Evolutionary conservation across 2,113 vertebrate species (phyloP).

Genomic region (Psettodes erumei): DNA sequence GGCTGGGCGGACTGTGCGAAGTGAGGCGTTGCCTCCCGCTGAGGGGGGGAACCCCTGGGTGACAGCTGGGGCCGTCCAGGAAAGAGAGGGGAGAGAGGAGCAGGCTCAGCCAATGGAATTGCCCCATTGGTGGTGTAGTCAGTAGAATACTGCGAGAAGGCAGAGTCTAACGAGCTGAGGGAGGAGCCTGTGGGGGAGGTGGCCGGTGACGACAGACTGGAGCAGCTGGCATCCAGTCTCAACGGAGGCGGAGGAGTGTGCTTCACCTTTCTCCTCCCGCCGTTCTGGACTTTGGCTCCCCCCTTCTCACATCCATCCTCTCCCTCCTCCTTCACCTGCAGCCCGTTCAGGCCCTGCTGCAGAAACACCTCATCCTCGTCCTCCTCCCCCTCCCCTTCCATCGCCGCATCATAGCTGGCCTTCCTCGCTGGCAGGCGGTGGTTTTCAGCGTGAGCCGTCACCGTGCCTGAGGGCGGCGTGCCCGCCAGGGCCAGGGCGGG

Average conservation of each 20-base stretch:
- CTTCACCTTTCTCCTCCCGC: conserved; percentile 80
- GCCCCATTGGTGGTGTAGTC: conserved; percentile 83
- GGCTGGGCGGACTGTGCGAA: conserved; percentile 69
- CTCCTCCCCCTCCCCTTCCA: conserved; percentile 69
- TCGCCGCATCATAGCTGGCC: conserved; percentile 86
- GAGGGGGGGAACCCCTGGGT: conserved; percentile 65
- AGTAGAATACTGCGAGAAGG: conserved; percentile 92
- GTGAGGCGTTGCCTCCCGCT: conserved; percentile 38
- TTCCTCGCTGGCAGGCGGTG: conserved; percentile 78
- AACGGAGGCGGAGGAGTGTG: conserved; percentile 78
- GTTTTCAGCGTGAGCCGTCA: conserved; percentile 1
- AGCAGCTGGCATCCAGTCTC: conserved; percentile 86
- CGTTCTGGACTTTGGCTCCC: conserved; percentile 70
- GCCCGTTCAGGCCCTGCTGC: conserved; percentile 70
- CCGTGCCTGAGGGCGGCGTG: conserved; percentile 14
- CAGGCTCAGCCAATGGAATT: conserved; percentile 59
- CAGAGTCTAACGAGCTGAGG: conserved; percentile 90
- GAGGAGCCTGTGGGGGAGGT: conserved; percentile 91
- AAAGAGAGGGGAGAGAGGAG: conserved; percentile 50
- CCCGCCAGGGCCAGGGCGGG: conserved; percentile 80
- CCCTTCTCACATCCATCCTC: conserved; percentile 80
- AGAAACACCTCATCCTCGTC: conserved; percentile 81
- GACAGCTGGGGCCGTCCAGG: conserved; percentile 45
- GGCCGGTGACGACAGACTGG: conserved; percentile 90
- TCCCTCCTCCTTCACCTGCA: conserved; percentile 86